Evolutionary conservation across 2,113 vertebrate genomes (phyloP).

Genomic region (Echinops telfairi): DNA sequence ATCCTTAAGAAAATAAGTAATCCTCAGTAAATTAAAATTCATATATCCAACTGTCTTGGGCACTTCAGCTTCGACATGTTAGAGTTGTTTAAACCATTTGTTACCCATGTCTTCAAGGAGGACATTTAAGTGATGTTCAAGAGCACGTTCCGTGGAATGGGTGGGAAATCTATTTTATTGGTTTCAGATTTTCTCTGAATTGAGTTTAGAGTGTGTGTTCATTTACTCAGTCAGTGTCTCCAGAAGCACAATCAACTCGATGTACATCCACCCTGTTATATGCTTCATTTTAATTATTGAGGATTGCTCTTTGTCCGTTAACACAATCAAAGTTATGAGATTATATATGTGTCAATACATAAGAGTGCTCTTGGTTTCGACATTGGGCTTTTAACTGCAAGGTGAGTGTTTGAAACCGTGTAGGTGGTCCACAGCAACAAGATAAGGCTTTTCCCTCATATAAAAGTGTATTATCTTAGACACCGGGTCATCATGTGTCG

Average conservation of each 20-base stretch:
- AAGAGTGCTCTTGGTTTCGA: not conserved
- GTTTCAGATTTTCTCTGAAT: conserved; percentile 54
- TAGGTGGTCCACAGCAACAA: not conserved
- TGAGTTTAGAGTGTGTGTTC: conserved; percentile 11
- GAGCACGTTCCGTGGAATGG: not conserved
- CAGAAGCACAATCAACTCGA: not conserved
- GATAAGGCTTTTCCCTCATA: no score
- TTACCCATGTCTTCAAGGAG: conserved; percentile 3
- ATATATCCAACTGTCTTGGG: not conserved
- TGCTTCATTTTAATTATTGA: not conserved
- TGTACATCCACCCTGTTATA: not conserved
- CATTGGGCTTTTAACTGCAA: not conserved
- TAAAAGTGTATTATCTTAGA: no score
- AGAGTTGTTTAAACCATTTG: not conserved
- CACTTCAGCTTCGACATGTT: not conserved
- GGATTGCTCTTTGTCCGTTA: not conserved
- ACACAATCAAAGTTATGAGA: not conserved
- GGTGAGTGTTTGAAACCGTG: not conserved
- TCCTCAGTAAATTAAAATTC: not conserved
- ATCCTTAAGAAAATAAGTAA: not conserved
- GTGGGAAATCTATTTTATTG: conserved; percentile 12
- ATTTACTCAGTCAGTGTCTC: conserved; percentile 9
- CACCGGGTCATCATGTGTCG: no score
- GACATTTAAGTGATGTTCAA: not conserved
- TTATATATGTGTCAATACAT: not conserved